Evolutionary conservation across 1,140 invertebrate species (phyloP), one percentile per base, ranked within the genome.

Genomic region (Drosophila cardini): DNA sequence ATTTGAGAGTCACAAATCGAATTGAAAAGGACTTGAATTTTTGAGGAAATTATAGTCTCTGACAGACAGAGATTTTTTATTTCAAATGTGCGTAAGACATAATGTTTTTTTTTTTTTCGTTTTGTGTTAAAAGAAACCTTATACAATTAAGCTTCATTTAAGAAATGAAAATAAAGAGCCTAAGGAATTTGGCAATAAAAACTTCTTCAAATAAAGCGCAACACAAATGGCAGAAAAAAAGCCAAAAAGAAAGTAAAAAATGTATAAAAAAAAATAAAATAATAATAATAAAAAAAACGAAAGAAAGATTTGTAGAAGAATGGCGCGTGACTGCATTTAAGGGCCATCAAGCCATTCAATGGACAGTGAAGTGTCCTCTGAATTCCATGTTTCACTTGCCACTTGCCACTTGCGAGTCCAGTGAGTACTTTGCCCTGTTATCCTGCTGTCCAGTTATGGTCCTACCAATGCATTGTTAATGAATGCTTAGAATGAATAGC

Each of bases 391-490:
- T 63, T 13, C 36, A 42, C 21, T 26, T 26, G 21, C 21, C 21
- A 5, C 5, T 21, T 42, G 46, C 15, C 34, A 48, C 46, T 48
- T 48, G 30, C 32, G 32, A 40, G 43, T 50, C 11, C 40, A 13
- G 13, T 40, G 64, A 40, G 55, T 11, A 48, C 36, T 30, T 32
- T 36, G 6, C 50, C 11, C 38, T 26, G 30, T n/a, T 52, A 32
- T 6, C 3, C 42, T 26, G 32, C 1, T 50, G 21, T 43, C 40
- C 15, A 26, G 13, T 42, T 36, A 4, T 1, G 43, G 52, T 18
- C 32, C 21, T 53, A 30, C 38, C 67, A 70, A 70, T 84, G 80
- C 76, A 84, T 84, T 83, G 82, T 83, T 84, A 84, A 84, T 84
- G 73, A 84, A 68, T 34, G 73, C 70, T 63, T 64, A 72, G 72